phyloP scores from a whole-genome alignment of 2,797 vertebrate species.

The Rousettus madagascariensis region DNA sequence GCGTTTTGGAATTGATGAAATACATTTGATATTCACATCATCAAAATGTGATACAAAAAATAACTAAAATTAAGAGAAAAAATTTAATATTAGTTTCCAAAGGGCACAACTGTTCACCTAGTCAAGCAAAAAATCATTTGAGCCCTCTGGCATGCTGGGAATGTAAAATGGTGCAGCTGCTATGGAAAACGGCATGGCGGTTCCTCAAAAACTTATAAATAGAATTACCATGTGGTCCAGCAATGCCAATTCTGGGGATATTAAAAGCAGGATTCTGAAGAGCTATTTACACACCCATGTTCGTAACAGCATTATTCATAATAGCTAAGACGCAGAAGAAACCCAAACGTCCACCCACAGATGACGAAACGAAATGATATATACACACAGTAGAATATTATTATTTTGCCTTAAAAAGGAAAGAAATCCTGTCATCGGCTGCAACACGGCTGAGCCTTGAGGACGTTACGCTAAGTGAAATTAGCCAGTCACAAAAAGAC shows the following conservation, averaged over 20 bases:
- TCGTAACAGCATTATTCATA: background rate
- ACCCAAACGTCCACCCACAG: background rate
- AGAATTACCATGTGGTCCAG: background rate
- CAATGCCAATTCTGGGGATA: background rate
- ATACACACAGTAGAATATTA: background rate
- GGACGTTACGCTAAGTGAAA: background rate
- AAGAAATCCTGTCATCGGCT: background rate
- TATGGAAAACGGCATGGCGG: background rate
- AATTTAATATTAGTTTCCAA: constrained; percentile 19
- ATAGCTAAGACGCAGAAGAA: background rate
- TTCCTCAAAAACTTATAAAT: background rate
- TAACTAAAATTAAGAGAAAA: constrained; percentile 2
- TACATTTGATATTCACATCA: background rate
- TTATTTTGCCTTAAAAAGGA: background rate
- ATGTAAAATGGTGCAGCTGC: background rate
- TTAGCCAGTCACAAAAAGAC: background rate
- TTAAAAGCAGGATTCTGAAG: background rate
- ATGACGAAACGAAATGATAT: background rate
- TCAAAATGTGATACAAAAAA: background rate
- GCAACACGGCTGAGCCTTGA: background rate
- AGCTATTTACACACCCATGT: background rate
- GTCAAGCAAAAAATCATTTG: background rate
- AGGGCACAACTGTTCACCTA: background rate
- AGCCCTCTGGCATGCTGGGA: background rate
- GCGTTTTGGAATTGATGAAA: background rate